These are phyloP conservation scores for Gallinago stenura DNA, from an alignment of 2,797 vertebrate genomes.

Conservation along the genomic window DNA sequence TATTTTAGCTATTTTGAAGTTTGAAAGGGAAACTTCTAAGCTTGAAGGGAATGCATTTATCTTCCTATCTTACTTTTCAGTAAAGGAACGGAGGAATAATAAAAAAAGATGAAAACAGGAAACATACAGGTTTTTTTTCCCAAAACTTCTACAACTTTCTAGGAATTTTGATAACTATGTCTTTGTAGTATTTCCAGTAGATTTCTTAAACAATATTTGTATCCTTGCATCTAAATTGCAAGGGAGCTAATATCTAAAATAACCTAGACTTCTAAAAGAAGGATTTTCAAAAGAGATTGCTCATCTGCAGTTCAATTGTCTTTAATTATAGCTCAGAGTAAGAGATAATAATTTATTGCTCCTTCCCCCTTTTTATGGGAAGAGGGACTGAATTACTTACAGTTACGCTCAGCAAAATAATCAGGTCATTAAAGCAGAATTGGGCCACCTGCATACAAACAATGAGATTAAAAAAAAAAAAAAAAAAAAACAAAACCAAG, in stretches of 20 bases:
- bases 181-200: neutral
- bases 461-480: neutral
- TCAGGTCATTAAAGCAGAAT: neutral
- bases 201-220: neutral
- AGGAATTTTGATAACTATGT: neutral
- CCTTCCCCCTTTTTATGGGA: neutral
- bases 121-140: accelerated
- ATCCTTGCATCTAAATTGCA: neutral
- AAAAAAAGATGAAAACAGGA: neutral
- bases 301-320: neutral
- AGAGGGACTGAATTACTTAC: neutral
- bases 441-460: neutral
- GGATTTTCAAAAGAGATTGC: neutral
- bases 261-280: neutral
- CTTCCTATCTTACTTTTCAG: neutral
- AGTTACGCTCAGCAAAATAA: neutral
- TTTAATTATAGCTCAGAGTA: neutral
- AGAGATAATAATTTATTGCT: neutral
- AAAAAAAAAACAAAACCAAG: neutral
- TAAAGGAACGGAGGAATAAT: accelerated
- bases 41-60: neutral
- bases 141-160: neutral
- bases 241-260: neutral
- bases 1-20: neutral
- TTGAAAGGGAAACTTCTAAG: neutral